A percentile compares a stretch with the other conserved stretches of the same genome.
Evolutionary conservation across 37 sponge, comb jelly and placozoan species (phyloP).

Genomic region (Halichondria panicea): DNA sequence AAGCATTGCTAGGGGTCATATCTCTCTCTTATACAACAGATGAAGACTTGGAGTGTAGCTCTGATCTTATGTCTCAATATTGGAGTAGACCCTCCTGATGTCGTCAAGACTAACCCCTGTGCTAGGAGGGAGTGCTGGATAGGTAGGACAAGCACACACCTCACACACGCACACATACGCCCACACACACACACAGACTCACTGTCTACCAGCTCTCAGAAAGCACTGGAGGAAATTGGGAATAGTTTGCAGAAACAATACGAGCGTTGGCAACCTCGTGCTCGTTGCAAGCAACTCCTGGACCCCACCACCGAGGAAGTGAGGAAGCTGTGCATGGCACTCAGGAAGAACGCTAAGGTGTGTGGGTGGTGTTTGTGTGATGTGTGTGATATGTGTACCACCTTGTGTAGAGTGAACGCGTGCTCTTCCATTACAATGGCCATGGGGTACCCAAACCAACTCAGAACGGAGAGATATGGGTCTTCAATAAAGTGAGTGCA

Average conservation of each 20-base stretch:
- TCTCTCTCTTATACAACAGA: conserved; percentile 16
- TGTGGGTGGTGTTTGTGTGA: not conserved
- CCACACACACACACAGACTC: conserved; percentile 66
- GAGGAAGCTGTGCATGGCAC: conserved; percentile 82
- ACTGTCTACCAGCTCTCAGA: conserved; percentile 71
- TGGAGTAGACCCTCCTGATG: conserved; percentile 97
- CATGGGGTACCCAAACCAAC: conserved; percentile 97
- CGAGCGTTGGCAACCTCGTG: conserved; percentile 94
- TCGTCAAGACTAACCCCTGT: conserved; percentile 84
- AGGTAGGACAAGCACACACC: conserved; percentile 38
- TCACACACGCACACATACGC: not conserved
- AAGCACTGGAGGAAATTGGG: conserved; percentile 82
- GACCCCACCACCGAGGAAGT: conserved; percentile 95
- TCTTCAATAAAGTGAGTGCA: conserved; percentile 87
- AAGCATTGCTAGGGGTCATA: not conserved
- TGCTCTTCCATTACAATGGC: conserved; percentile 99
- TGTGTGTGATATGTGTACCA: not conserved
- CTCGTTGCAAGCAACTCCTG: conserved; percentile 88
- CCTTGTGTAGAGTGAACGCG: conserved; percentile 70
- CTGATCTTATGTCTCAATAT: conserved; percentile 86
- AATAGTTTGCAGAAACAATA: conserved; percentile 87
- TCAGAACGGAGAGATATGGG: conserved; percentile 96
- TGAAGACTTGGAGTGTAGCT: conserved; percentile 91
- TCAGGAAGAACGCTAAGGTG: conserved; percentile 94
- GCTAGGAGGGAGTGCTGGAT: conserved; percentile 96